Evolutionary conservation across 35 echinoderm and acorn worm genomes (phyloP).

Genomic region (Ophiothrix spiculata): DNA sequence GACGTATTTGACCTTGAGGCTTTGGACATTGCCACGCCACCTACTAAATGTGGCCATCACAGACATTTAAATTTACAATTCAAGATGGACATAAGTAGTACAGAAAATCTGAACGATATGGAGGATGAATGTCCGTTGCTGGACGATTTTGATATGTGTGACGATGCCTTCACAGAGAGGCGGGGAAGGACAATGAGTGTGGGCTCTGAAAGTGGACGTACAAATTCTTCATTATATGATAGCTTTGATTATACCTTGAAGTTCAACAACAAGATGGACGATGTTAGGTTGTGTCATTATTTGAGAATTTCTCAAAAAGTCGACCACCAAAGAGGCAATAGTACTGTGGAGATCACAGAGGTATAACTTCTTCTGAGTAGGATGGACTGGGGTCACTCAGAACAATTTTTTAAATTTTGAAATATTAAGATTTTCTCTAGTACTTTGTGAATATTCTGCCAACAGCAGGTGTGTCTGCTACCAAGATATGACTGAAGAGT

Average conservation of each 20-base stretch:
- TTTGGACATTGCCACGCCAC: background rate
- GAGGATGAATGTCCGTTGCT: no score
- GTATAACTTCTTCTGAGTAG: no score
- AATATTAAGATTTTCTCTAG: no score
- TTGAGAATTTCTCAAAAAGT: constrained; percentile 47
- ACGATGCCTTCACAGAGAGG: constrained; percentile 9
- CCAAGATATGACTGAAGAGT: no score
- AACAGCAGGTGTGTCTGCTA: no score
- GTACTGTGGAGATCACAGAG: constrained; percentile 51
- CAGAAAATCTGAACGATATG: no score
- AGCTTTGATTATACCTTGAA: constrained; percentile 57
- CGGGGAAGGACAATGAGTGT: background rate
- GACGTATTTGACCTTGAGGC: background rate
- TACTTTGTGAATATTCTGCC: no score
- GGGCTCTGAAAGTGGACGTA: background rate
- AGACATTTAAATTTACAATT: background rate
- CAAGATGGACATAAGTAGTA: background rate
- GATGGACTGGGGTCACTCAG: no score
- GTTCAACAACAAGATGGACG: constrained; percentile 47
- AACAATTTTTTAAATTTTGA: no score
- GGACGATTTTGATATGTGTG: constrained; percentile 33
- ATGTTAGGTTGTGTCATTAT: constrained; percentile 48
- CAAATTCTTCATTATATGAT: constrained; percentile 24
- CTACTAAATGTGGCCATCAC: background rate
- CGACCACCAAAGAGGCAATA: constrained; percentile 32